phyloP scores from a whole-genome alignment of 2,113 vertebrate species.

The Ciconia boyciana region DNA sequence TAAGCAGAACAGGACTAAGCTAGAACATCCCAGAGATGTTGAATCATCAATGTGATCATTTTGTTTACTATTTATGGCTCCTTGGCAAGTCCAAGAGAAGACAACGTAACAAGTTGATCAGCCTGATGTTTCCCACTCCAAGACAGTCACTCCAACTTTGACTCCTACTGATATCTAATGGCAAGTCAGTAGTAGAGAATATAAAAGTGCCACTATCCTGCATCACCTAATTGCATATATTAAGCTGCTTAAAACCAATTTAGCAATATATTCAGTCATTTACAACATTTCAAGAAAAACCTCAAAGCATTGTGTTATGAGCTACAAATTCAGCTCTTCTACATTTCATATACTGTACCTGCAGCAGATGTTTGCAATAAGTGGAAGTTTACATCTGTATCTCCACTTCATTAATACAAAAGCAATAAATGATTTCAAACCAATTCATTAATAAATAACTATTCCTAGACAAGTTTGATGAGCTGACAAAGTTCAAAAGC shows the following conservation, averaged over 20 bases:
- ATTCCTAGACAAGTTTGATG: background rate
- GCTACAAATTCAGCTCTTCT: background rate
- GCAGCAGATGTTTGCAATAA: background rate
- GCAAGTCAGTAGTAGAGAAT: conserved; percentile 6
- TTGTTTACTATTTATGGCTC: background rate
- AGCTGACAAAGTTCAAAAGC: background rate
- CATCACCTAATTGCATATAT: background rate
- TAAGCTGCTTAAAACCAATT: background rate
- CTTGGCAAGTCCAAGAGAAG: background rate
- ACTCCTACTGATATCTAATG: background rate
- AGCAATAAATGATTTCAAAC: background rate
- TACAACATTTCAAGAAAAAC: background rate
- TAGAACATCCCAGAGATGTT: background rate
- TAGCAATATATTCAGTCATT: background rate
- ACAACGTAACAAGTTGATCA: background rate
- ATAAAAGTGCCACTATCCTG: background rate
- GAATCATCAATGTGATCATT: background rate
- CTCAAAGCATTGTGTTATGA: background rate
- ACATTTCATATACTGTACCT: background rate
- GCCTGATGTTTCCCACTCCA: background rate
- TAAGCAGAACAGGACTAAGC: background rate
- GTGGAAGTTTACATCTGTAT: background rate
- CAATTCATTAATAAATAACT: conserved; percentile 17
- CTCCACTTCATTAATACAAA: background rate
- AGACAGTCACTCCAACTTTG: background rate